Conservation (phyloP, 2,797 vertebrate genomes). For the Lophius americanus region DNA sequence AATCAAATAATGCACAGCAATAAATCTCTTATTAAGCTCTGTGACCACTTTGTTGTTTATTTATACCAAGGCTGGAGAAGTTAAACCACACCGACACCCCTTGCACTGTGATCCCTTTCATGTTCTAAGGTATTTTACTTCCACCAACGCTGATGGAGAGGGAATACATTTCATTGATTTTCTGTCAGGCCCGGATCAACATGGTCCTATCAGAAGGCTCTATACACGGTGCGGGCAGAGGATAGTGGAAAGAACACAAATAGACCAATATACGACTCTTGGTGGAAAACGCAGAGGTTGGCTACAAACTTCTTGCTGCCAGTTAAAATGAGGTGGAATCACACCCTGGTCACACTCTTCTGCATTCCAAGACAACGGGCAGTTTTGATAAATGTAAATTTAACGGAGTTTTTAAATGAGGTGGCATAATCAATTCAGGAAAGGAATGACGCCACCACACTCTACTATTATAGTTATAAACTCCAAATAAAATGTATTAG, state of each 20-base stretch:
- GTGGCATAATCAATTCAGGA: conserved; percentile 46
- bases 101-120: conserved; percentile 67
- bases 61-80: conserved; percentile 65
- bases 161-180: conserved; percentile 77
- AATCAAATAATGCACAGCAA: conserved; percentile 62
- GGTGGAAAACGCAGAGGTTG: conserved; percentile 52
- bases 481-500: no score
- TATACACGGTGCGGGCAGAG: conserved; percentile 35
- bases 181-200: conserved; percentile 70
- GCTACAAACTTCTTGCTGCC: conserved; percentile 43
- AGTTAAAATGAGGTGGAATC: conserved; percentile 37
- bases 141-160: conserved; percentile 54
- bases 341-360: conserved; percentile 34
- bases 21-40: conserved; percentile 65
- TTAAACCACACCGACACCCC: conserved; percentile 64
- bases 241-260: conserved; percentile 46
- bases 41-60: conserved; percentile 70
- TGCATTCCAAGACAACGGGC: conserved; percentile 44
- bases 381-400: conserved; percentile 51
- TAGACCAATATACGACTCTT: conserved; percentile 54
- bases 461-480: conserved; percentile 11
- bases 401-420: conserved; percentile 28
- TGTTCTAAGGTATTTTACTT: conserved; percentile 65
- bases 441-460: conserved; percentile 15
- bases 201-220: conserved; percentile 54